Base-by-base conservation (phyloP, 2,888 invertebrate genomes). In the Ectemnius cavifrons region DNA sequence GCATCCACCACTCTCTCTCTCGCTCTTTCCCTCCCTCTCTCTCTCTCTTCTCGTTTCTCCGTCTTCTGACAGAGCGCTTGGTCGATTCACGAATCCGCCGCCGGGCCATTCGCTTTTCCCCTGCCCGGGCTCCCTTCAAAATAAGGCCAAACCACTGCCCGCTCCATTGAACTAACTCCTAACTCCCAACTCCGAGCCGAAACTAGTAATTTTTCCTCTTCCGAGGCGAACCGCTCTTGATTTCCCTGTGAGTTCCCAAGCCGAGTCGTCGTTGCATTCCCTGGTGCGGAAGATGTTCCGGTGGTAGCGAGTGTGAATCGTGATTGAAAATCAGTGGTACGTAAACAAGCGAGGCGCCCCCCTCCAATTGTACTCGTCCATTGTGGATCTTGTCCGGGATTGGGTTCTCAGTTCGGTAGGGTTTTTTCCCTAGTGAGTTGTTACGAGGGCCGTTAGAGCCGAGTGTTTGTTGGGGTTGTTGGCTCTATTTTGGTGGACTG, bases 41-140 rank as follows among this genome's bases (percentile, higher is more conserved):
- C 67, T 52, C 71, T 63, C 66, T 63, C 47, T 70, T 71, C 58
- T 66, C 20, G 65, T 67, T 69, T 63, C 75, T 63, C 81, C 74
- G 67, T 71, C 63, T 71, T 76, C 83, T 86, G 84, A 86, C 87
- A 87, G 37, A 37, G 37, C 37, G 87, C 84, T 87, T 87, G 87
- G 87, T 87, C 87, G 87, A 87, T 86, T 87, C 85, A 84, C 83
- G 77, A 84, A 81, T 83, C 78, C 79, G 80, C 8, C 37, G 37
- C 84, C 79, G 83, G 85, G 80, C 75, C 78, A 75, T 79, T 82
- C 81, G 80, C 84, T 81, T 80, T 84, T 86, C 80, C 84, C 80
- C 79, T 84, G 85, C 80, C 85, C 87, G 85, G 84, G 86, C 84
- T 77, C 79, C 78, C 82, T 81, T 75, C 76, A 63, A 83, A 80